These are phyloP conservation scores for Aspidiotus destructor DNA, from an alignment of 2,888 invertebrate species.

Conservation along the genomic window DNA sequence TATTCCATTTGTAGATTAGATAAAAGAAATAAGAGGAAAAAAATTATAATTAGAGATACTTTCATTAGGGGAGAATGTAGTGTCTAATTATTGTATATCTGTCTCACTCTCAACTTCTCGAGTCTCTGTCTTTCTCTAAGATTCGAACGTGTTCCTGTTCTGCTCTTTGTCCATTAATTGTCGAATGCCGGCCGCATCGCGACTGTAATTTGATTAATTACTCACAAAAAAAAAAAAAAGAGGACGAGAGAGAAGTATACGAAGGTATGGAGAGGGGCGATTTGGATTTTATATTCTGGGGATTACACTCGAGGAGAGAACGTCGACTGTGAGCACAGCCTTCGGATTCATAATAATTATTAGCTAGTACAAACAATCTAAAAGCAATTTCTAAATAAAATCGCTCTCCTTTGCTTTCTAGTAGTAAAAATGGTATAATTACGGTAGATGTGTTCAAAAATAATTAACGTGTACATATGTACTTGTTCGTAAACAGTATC, in stretches of 20 bases:
- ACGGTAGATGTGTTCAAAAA: not conserved
- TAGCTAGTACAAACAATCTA: conserved; percentile 27
- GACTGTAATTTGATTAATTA: conserved; percentile 30
- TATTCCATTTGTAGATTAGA: too few species aligned
- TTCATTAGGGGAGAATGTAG: conserved; percentile 2
- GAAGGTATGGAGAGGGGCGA: not conserved
- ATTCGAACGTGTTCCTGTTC: not conserved
- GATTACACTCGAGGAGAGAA: conserved; percentile 1
- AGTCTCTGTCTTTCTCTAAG: not conserved
- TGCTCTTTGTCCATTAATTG: conserved; percentile 19
- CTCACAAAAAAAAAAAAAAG: conserved; percentile 7
- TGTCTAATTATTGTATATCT: not conserved
- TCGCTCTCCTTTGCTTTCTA: conserved; percentile 12
- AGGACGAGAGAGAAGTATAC: too few species aligned
- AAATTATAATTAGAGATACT: conserved; percentile 2
- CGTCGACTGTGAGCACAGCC: conserved; percentile 21
- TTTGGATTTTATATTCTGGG: not conserved
- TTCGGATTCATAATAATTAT: conserved; percentile 29
- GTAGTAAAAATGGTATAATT: not conserved
- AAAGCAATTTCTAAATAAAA: conserved; percentile 25
- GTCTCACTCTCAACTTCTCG: not conserved
- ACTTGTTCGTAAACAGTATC: not conserved
- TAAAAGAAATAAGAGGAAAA: not conserved
- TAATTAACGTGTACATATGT: conserved; percentile 2
- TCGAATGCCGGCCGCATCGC: conserved; percentile 26